These are phyloP conservation scores for Ceratosolen solmsi DNA, from an alignment of 1,140 invertebrate genomes.

Conservation along the genomic window DNA sequence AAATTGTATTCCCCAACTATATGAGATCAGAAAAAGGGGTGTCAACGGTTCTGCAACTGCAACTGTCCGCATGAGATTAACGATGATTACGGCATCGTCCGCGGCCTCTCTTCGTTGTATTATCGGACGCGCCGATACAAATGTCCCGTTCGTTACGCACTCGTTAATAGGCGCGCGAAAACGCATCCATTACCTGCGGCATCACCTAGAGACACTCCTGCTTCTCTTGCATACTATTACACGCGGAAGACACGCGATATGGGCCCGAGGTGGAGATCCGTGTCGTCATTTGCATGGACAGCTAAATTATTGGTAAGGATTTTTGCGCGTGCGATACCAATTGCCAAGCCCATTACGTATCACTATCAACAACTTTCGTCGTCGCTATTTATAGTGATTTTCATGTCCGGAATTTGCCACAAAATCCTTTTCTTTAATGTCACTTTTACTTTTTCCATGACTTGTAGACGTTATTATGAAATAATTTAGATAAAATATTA, in stretches of 20 bases:
- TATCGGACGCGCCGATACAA: neutral
- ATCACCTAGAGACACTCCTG: neutral
- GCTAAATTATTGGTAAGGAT: constrained; percentile 23
- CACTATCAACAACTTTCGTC: neutral
- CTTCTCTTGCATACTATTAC: constrained; percentile 6
- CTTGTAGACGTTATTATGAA: neutral
- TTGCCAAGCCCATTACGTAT: neutral
- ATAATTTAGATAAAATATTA: neutral
- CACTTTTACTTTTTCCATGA: neutral
- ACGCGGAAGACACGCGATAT: constrained; percentile 9
- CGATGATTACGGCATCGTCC: neutral
- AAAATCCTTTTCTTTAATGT: neutral
- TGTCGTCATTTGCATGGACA: neutral
- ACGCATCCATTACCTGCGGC: neutral
- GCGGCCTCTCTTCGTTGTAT: neutral
- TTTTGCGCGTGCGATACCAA: neutral
- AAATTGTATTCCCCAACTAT: neutral
- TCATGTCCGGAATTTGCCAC: neutral
- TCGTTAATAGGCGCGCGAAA: neutral
- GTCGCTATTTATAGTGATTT: neutral
- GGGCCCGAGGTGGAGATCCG: neutral
- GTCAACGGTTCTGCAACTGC: no score
- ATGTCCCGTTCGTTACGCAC: neutral
- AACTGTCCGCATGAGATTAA: neutral
- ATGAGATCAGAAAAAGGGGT: no score